Evolutionary conservation across 2,113 vertebrate species (phyloP), one percentile per base, ranked within the genome.

Genomic region (Phyllopteryx taeniolatus): DNA sequence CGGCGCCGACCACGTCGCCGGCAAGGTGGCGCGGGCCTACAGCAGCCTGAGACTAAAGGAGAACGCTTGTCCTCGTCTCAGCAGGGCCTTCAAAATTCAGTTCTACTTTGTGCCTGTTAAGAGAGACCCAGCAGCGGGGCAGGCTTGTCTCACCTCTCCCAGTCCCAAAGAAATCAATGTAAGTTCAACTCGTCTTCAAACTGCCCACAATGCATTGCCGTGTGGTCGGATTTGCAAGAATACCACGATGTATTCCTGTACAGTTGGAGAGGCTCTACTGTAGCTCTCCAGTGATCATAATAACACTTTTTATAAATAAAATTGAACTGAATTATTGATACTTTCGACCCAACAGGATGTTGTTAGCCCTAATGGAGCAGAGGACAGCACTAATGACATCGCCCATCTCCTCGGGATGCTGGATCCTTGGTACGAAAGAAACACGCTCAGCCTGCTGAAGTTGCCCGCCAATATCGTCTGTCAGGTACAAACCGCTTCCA

Each of bases 401-500:
- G 97, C 96, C 54, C 92, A 91, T 77, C 96, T 98, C 83, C 90
- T 99, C 0, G 96, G 96, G n/a, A 94, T 97, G 95, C 85, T 98
- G 81, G 96, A 98, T 82, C 96, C 96, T 14, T 99, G 97, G 97
- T 99, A 99, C 47, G 93, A 98, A 82, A 94, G 96, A 71, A 99
- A 99, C 2, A 93, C 95, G 33, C 92, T 96, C 14, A 95, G 93
- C 72, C 90, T 99, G 79, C 95, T 98, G 80, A 92, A 94, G 77
- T 85, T 99, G 59, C 95, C 97, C 2, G 85, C 93, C 39, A 91
- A 89, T 0, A 94, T 98, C 31, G 88, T 98, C 74, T 98, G 96
- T 85, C 94, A 98, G 95, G 97, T 98, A 87, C 4, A 79, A 27
- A 27, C 14, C 12, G 3, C 51, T 13, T 68, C 64, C 14, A 39